phyloP scores from a whole-genome alignment of 1,140 invertebrate genomes.

The Scaptomyza pallida region DNA sequence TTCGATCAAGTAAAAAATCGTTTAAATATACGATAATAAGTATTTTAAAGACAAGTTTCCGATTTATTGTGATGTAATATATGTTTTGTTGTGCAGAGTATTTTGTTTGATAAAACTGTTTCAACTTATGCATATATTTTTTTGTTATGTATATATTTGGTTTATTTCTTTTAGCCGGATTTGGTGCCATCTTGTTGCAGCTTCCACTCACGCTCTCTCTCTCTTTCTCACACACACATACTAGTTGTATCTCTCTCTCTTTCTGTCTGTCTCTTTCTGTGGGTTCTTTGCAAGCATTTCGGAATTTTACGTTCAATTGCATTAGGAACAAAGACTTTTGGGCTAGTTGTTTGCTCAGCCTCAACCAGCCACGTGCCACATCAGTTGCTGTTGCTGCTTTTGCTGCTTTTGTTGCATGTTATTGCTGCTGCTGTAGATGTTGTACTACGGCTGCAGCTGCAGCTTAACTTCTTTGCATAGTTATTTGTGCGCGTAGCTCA shows the following conservation, averaged over 20 bases:
- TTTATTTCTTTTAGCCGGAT: no score
- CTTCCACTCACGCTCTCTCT: not conserved
- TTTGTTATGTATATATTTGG: no score
- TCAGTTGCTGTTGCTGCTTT: constrained; percentile 8
- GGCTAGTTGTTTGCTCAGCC: constrained; percentile 38
- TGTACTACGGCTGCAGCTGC: constrained; percentile 13
- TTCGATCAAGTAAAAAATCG: no score
- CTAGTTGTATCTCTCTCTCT: not conserved
- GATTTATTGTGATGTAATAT: no score
- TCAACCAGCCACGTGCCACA: constrained; percentile 15
- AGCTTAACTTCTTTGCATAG: constrained; percentile 50
- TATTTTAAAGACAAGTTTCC: no score
- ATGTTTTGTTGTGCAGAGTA: not conserved
- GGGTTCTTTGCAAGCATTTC: constrained; percentile 35
- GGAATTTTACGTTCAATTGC: constrained; percentile 52
- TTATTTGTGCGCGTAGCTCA: constrained; percentile 46
- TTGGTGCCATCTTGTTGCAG: not conserved
- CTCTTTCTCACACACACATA: no score
- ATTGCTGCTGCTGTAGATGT: constrained; percentile 1
- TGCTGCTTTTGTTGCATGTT: constrained; percentile 7
- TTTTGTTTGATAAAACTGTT: no score
- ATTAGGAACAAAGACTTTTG: constrained; percentile 52
- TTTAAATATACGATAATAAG: no score
- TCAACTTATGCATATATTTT: no score
- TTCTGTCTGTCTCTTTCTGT: constrained; percentile 17